Evolutionary conservation across 2,888 invertebrate genomes (phyloP).

Genomic region (Trachelus troglodyta): DNA sequence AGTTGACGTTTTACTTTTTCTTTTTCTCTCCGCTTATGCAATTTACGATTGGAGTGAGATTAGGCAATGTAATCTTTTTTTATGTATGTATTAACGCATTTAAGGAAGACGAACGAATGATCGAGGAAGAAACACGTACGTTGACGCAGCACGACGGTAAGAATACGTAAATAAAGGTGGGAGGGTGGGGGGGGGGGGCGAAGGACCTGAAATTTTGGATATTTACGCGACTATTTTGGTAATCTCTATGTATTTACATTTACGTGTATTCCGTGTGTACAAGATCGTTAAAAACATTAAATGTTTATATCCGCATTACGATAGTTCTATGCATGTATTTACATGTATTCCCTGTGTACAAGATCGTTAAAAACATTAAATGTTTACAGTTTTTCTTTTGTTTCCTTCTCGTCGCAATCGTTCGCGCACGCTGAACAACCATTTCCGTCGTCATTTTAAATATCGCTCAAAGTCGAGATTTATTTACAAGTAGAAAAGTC

Average conservation of each 20-base stretch:
- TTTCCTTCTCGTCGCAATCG: conserved; percentile 4
- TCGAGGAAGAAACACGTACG: neutral
- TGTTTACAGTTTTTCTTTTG: conserved; percentile 53
- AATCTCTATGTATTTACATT: conserved; percentile 64
- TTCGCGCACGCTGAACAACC: neutral
- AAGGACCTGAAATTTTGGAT: neutral
- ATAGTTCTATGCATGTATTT: conserved; percentile 62
- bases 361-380: conserved; percentile 64
- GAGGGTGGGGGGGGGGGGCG: fast-evolving
- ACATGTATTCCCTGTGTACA: conserved; percentile 63
- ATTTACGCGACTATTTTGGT: conserved; percentile 39
- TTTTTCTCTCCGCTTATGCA: neutral
- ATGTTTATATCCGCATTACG: conserved; percentile 61
- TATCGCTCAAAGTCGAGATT: conserved; percentile 12
- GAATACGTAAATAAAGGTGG: neutral
- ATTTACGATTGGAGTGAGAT: neutral
- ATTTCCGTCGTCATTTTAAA: conserved; percentile 10
- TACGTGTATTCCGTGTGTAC: conserved; percentile 62
- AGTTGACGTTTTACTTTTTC: neutral
- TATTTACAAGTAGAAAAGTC: conserved; percentile 28
- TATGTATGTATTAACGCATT: neutral
- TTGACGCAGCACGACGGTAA: neutral
- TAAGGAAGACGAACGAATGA: neutral
- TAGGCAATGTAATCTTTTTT: neutral
- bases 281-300: conserved; percentile 65